Evolutionary conservation across 2,113 vertebrate genomes (phyloP).

Genomic region (Amphiprion ocellaris): DNA sequence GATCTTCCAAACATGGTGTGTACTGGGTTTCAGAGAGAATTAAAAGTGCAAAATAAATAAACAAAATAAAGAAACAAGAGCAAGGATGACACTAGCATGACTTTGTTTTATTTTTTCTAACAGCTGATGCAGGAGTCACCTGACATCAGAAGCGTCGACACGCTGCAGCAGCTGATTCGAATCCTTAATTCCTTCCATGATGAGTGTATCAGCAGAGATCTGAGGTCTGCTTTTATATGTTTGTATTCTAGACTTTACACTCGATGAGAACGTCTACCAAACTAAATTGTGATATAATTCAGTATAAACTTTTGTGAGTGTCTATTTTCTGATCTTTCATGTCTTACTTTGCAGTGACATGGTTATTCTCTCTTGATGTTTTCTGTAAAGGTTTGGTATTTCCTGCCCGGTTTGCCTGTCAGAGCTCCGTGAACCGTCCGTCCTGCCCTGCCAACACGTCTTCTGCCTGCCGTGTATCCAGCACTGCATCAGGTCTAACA

Average conservation of each 20-base stretch:
- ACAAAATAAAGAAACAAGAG: neutral
- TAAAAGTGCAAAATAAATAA: too few relatives aligned
- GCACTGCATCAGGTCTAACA: neutral
- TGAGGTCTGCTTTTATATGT: conserved; percentile 64
- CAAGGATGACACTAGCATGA: too few relatives aligned
- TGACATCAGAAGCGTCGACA: conserved; percentile 66
- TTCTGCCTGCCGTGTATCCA: conserved; percentile 79
- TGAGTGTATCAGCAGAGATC: conserved; percentile 69
- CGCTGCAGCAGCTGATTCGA: conserved; percentile 76
- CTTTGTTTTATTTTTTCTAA: neutral
- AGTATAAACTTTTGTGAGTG: too few relatives aligned
- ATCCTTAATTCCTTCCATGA: conserved; percentile 80
- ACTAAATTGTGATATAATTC: neutral
- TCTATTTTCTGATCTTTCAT: too few relatives aligned
- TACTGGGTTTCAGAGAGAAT: too few relatives aligned
- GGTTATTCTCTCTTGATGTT: neutral
- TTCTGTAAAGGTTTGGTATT: conserved; percentile 72
- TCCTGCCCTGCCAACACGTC: conserved; percentile 81
- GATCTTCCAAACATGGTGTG: too few relatives aligned
- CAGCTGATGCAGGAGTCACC: conserved; percentile 80
- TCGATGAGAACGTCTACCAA: neutral
- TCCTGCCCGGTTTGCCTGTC: conserved; percentile 77
- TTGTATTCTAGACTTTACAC: neutral
- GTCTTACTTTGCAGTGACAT: too few relatives aligned
- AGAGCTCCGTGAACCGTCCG: conserved; percentile 70